A percentile compares a stretch with the other conserved stretches of the same genome.
Evolutionary conservation across 2,888 invertebrate species (phyloP).

Genomic region (Lycaena phlaeas): DNA sequence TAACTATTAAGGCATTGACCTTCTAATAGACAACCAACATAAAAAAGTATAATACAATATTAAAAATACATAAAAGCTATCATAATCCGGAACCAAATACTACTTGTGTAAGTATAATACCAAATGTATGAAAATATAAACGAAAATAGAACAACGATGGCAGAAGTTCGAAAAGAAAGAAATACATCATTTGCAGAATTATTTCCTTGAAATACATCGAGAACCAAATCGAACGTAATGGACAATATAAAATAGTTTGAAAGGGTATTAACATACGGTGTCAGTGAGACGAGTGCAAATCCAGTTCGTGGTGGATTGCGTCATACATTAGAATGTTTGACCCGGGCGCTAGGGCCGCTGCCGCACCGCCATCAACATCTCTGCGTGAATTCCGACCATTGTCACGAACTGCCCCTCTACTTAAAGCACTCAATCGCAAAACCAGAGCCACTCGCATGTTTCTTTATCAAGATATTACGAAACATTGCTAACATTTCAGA

Average conservation of each 20-base stretch:
- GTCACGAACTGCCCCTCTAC: slow-evolving; percentile 42
- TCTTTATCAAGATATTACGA: slow-evolving; percentile 31
- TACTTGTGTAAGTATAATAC: no score
- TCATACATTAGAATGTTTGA: slow-evolving; percentile 67
- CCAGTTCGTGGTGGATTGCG: slow-evolving; percentile 56
- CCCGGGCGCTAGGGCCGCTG: slow-evolving; percentile 29
- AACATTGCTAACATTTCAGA: slow-evolving; percentile 18
- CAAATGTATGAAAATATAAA: no score
- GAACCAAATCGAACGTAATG: not conserved
- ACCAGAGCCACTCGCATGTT: slow-evolving; percentile 30
- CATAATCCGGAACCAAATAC: no score
- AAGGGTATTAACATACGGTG: slow-evolving; percentile 32
- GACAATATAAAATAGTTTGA: slow-evolving; percentile 14
- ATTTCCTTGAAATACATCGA: not conserved
- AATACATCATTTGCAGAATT: no score
- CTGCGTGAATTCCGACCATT: slow-evolving; percentile 47
- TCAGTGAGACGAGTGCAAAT: slow-evolving; percentile 58
- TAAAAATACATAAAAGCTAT: no score
- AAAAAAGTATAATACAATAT: no score
- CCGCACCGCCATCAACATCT: slow-evolving; percentile 34
- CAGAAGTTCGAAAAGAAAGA: no score
- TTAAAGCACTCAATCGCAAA: slow-evolving; percentile 17
- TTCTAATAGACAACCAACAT: no score
- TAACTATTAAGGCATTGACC: no score
- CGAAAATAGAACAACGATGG: no score